Base-by-base conservation (phyloP, 2,888 invertebrate species). In the Papilio elwesi region DNA sequence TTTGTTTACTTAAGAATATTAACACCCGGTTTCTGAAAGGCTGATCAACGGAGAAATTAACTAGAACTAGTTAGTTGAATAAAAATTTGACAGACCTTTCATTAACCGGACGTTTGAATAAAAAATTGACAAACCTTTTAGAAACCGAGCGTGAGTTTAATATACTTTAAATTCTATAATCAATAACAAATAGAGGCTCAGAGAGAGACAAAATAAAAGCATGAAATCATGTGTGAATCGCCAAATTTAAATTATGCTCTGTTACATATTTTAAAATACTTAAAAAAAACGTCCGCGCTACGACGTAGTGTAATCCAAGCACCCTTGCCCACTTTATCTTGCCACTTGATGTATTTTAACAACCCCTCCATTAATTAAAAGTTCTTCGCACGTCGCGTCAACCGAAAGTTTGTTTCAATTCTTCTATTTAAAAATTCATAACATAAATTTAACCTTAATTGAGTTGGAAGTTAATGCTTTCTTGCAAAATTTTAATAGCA, bases 331-430 rank as follows among this genome's bases (percentile, higher is more conserved):
- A 52, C 59, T 43, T 36, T 15, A 10, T n/a, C 43, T 43, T 43
- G n/a, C 59, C 43, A 43, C 59, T 62, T 62, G 59, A 36, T 65
- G 65, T 65, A 51, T 49, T 51, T 65, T 51, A 36, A 65, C 65
- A 26, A 49, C 49, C 65, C 51, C 49, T 65, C 49, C 65, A 65
- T 49, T 65, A 65, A 65, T 65, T 51, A 65, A 65, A 65, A 65
- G 65, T 65, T 65, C 36, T 9, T 49, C 36, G 36, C 65, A 65
- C 65, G 65, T 65, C 65, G 65, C n/a, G 16, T 49, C 49, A 51
- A 65, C 65, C n/a, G 12, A 65, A 65, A 65, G 65, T 65, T 65
- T 65, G 65, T 49, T 65, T 49, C 36, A 51, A 65, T 65, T 65
- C 49, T 65, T 48, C 51, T 65, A n/a, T 10, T 65, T 26, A 49